Evolutionary conservation across 1,140 invertebrate species (phyloP).

Genomic region (Drosophila gunungcola): DNA sequence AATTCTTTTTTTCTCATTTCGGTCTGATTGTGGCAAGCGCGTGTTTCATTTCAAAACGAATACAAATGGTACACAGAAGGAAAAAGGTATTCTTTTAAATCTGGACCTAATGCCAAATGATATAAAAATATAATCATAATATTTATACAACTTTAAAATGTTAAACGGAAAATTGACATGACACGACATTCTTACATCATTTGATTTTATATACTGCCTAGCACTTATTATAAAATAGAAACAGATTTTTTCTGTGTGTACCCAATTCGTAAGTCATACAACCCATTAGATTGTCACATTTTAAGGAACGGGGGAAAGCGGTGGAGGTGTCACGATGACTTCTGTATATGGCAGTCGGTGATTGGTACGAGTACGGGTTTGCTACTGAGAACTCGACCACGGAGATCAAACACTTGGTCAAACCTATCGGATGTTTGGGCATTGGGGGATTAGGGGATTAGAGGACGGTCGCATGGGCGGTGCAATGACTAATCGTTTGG

Average conservation of each 20-base stretch:
- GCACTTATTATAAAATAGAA: neutral
- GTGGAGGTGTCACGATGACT: slow-evolving; percentile 27
- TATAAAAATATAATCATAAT: too few relatives aligned
- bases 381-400: slow-evolving; percentile 41
- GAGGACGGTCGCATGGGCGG: slow-evolving; percentile 46
- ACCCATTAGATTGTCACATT: slow-evolving; percentile 45
- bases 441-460: slow-evolving; percentile 27
- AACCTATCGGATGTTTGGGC: slow-evolving; percentile 33
- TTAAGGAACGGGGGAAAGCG: neutral
- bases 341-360: slow-evolving; percentile 55
- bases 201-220: too few relatives aligned
- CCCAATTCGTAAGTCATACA: neutral
- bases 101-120: neutral
- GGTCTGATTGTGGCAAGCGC: slow-evolving; percentile 42
- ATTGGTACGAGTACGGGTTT: slow-evolving; percentile 58
- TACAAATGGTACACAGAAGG: slow-evolving; percentile 15
- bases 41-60: slow-evolving; percentile 51
- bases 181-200: too few relatives aligned
- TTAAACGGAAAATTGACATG: too few relatives aligned
- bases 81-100: neutral
- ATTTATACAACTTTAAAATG: too few relatives aligned
- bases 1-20: slow-evolving; percentile 25
- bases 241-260: neutral
- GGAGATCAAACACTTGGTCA: slow-evolving; percentile 25
- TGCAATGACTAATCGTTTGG: slow-evolving; percentile 66